Conservation (phyloP, 2,113 vertebrate genomes). For the Chaetodon trifascialis region DNA sequence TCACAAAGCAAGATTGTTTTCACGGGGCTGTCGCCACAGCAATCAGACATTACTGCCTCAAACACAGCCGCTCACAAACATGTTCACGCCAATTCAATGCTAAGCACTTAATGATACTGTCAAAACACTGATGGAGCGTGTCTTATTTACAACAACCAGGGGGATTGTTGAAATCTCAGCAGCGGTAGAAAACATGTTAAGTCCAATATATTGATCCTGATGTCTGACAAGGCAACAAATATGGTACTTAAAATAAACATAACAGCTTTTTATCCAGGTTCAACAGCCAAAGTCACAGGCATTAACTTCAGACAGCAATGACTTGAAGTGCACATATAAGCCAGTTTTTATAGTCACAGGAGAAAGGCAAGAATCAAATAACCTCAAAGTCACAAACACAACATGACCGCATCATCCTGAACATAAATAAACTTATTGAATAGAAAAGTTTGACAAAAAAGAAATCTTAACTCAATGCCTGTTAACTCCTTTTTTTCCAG, state of each 20-base stretch:
- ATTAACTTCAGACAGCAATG: neutral
- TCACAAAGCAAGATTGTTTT: slow-evolving; percentile 85
- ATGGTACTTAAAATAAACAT: slow-evolving; percentile 23
- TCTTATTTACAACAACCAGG: slow-evolving; percentile 18
- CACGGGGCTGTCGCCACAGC: slow-evolving; percentile 59
- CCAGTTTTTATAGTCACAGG: neutral
- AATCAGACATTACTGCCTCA: slow-evolving; percentile 46
- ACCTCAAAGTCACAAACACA: neutral
- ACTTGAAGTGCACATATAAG: neutral
- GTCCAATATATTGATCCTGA: slow-evolving; percentile 8
- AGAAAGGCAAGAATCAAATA: neutral
- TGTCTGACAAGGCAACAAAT: slow-evolving; percentile 17
- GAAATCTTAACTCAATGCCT: neutral
- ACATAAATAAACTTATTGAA: neutral
- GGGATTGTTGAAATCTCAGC: slow-evolving; percentile 18
- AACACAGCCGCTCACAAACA: slow-evolving; percentile 7
- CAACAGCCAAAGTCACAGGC: neutral
- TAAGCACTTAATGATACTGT: slow-evolving; percentile 25
- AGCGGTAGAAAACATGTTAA: neutral
- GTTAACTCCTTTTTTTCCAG: neutral
- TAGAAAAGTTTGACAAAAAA: neutral
- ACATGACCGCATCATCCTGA: neutral
- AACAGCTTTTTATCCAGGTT: neutral
- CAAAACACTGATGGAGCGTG: slow-evolving; percentile 23
- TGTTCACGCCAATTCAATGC: slow-evolving; percentile 5